Conservation (phyloP, 2,888 invertebrate genomes). For the Trissolcus brochymenae region DNA sequence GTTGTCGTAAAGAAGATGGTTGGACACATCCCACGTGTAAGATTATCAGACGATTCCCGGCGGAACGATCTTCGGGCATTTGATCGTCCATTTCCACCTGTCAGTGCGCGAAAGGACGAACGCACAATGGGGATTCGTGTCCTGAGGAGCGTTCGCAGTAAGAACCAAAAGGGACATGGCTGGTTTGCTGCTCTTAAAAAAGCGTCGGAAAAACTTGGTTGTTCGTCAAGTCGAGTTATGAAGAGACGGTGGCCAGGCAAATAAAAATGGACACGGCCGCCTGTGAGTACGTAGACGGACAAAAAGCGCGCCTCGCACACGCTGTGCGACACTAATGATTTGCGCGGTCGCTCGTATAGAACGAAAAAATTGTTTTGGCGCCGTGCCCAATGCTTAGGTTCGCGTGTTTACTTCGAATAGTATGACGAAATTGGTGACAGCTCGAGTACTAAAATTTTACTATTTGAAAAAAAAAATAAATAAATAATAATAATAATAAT, state of each 20-base stretch:
- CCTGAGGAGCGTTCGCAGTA: conserved; percentile 60
- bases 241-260: conserved; percentile 61
- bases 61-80: conserved; percentile 59
- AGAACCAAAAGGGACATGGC: conserved; percentile 57
- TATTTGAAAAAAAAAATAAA: neutral
- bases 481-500: too few relatives aligned
- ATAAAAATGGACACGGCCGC: conserved; percentile 63
- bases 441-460: neutral
- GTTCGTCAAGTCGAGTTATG: conserved; percentile 66
- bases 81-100: conserved; percentile 72
- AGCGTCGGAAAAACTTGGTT: conserved; percentile 60
- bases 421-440: conserved; percentile 4
- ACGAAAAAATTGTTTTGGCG: conserved; percentile 47
- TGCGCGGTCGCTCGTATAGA: conserved; percentile 36
- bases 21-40: conserved; percentile 61
- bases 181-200: conserved; percentile 55
- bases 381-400: conserved; percentile 35
- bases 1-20: conserved; percentile 44
- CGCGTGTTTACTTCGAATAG: neutral
- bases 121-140: conserved; percentile 66
- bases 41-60: conserved; percentile 55
- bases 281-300: conserved; percentile 42
- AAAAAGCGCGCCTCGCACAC: conserved; percentile 38
- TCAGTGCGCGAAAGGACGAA: conserved; percentile 64
- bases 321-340: conserved; percentile 37